These are phyloP conservation scores for Silurus meridionalis DNA, from an alignment of 2,113 vertebrate genomes.

Conservation along the genomic window DNA sequence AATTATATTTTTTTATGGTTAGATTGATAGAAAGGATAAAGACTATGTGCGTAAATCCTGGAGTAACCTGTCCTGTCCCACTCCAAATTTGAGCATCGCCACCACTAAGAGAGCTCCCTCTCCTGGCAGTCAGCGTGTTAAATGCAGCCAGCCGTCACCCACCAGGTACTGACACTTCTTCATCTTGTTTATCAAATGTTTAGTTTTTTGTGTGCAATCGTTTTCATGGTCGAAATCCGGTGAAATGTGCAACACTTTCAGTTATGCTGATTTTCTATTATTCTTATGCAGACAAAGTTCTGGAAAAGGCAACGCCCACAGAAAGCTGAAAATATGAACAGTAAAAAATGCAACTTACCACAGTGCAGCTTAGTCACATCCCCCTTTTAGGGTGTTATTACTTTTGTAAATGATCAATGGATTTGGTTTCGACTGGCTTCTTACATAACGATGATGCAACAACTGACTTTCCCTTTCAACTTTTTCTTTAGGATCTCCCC, in stretches of 20 bases:
- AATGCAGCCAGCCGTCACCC: slow-evolving; percentile 76
- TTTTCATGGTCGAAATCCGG: neutral
- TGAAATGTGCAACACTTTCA: neutral
- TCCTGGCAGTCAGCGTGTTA: slow-evolving; percentile 75
- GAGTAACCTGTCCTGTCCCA: slow-evolving; percentile 75
- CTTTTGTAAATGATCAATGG: neutral
- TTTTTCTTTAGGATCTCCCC: slow-evolving; percentile 52
- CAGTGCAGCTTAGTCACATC: neutral
- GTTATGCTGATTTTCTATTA: neutral
- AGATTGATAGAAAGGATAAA: slow-evolving; percentile 74
- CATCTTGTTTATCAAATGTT: neutral
- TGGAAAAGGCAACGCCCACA: neutral
- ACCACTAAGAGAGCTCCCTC: slow-evolving; percentile 75
- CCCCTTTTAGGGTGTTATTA: neutral
- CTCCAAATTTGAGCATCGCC: slow-evolving; percentile 64
- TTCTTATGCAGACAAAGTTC: neutral
- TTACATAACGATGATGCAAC: neutral
- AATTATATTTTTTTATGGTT: slow-evolving; percentile 7
- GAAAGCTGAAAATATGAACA: neutral
- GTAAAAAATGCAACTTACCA: no score
- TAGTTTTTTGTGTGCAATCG: neutral
- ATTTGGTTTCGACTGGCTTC: neutral
- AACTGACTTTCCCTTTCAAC: neutral
- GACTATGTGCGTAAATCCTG: slow-evolving; percentile 78
- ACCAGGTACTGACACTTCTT: slow-evolving; percentile 73